Evolutionary conservation across 2,797 vertebrate species (phyloP).

Genomic region (Poliocrania exsul): DNA sequence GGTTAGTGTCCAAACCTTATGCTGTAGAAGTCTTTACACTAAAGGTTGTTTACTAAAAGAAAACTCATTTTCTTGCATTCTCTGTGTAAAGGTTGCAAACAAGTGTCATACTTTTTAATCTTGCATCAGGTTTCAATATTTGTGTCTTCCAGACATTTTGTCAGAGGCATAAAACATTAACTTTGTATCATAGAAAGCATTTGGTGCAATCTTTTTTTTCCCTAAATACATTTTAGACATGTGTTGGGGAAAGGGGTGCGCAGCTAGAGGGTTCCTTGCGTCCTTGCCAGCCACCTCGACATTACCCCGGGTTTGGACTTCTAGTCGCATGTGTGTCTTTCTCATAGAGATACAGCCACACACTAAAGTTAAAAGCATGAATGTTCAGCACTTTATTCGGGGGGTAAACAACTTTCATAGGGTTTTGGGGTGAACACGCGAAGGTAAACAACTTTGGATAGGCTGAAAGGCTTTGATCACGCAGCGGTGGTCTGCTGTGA

Average conservation of each 20-base stretch:
- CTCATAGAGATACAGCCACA: too few relatives aligned
- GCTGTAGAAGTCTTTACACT: background rate
- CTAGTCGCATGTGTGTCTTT: too few relatives aligned
- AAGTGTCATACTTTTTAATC: background rate
- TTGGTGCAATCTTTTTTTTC: background rate
- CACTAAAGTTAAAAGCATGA: too few relatives aligned
- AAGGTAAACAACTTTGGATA: too few relatives aligned
- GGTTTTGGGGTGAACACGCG: too few relatives aligned
- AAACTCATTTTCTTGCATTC: rapidly evolving
- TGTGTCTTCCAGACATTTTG: background rate
- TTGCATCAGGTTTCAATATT: background rate
- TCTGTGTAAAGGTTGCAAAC: background rate
- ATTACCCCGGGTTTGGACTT: too few relatives aligned
- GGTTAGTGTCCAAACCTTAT: background rate
- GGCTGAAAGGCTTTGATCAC: too few relatives aligned
- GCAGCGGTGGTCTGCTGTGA: too few relatives aligned
- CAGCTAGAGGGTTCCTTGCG: too few relatives aligned
- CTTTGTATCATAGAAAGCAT: background rate
- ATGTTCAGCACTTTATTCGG: too few relatives aligned
- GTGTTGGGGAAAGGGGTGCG: background rate
- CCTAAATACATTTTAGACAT: background rate
- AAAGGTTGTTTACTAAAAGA: background rate
- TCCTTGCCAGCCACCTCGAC: too few relatives aligned
- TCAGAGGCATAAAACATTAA: background rate
- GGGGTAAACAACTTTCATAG: too few relatives aligned